phyloP scores from a whole-genome alignment of 2,113 vertebrate species.

The Laticauda laticaudata region DNA sequence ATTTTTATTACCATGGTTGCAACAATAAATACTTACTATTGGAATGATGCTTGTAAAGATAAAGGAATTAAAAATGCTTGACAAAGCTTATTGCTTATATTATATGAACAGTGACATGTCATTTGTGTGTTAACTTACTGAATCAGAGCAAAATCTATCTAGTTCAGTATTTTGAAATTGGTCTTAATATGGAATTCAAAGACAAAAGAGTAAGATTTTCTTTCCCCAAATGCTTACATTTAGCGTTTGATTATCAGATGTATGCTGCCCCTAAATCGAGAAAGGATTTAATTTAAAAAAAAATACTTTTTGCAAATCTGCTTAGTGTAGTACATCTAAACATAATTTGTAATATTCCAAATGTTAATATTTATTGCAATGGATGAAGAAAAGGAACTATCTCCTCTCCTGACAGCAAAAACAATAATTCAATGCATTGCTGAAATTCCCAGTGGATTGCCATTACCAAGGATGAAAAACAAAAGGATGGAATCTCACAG shows the following conservation, averaged over 20 bases:
- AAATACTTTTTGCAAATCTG: neutral
- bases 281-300: neutral
- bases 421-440: neutral
- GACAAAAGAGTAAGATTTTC: neutral
- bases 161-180: neutral
- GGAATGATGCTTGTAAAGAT: constrained; percentile 43
- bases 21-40: constrained; percentile 42
- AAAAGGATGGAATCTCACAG: neutral
- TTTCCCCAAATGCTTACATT: neutral
- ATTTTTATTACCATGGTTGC: constrained; percentile 46
- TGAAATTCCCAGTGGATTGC: neutral
- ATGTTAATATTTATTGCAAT: neutral
- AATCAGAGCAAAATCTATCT: neutral
- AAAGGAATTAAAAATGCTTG: constrained; percentile 41
- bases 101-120: constrained; percentile 12
- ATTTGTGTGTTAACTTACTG: constrained; percentile 27
- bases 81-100: constrained; percentile 45
- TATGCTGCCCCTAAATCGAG: neutral
- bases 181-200: neutral
- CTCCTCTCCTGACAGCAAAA: neutral
- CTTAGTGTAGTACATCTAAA: neutral
- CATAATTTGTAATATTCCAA: neutral
- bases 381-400: neutral
- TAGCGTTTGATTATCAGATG: neutral
- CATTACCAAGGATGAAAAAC: neutral